Evolutionary conservation across 2,888 invertebrate species (phyloP).

Genomic region (Podotricha telesiphe): DNA sequence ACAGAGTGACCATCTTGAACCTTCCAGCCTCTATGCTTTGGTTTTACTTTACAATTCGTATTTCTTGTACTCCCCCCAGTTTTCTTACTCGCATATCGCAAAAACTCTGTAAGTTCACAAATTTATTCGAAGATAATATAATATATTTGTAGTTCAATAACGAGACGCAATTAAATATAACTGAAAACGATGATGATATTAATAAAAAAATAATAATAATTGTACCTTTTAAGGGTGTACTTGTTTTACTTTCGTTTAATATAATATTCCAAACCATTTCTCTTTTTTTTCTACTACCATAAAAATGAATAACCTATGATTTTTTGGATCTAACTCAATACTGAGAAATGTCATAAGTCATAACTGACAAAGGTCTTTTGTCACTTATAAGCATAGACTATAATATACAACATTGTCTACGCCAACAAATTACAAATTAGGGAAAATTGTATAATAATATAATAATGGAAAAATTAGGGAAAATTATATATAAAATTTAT

Average conservation of each 20-base stretch:
- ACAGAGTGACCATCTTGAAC: conserved; percentile 88
- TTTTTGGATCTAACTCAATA: not conserved
- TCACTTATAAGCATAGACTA: too few relatives aligned
- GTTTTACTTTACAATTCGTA: conserved; percentile 85
- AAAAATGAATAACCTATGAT: not conserved
- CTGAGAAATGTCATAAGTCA: not conserved
- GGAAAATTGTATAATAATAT: too few relatives aligned
- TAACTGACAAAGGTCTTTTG: too few relatives aligned
- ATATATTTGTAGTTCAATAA: not conserved
- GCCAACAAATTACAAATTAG: too few relatives aligned
- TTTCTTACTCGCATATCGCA: conserved; percentile 89
- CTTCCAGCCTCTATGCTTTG: conserved; percentile 91
- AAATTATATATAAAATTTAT: too few relatives aligned
- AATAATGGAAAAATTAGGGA: too few relatives aligned
- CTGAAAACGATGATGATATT: not conserved
- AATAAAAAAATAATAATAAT: not conserved
- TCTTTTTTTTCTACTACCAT: not conserved
- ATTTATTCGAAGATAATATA: not conserved
- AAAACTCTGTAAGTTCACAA: conserved; percentile 57
- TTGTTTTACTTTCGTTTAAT: conserved; percentile 18
- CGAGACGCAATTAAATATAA: not conserved
- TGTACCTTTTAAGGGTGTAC: conserved; percentile 17
- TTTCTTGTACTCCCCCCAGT: conserved; percentile 88
- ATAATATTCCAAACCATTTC: conserved; percentile 17
- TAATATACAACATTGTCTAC: too few relatives aligned